phyloP scores from a whole-genome alignment of 2,113 vertebrate species.

The Falcunculus frontatus region DNA sequence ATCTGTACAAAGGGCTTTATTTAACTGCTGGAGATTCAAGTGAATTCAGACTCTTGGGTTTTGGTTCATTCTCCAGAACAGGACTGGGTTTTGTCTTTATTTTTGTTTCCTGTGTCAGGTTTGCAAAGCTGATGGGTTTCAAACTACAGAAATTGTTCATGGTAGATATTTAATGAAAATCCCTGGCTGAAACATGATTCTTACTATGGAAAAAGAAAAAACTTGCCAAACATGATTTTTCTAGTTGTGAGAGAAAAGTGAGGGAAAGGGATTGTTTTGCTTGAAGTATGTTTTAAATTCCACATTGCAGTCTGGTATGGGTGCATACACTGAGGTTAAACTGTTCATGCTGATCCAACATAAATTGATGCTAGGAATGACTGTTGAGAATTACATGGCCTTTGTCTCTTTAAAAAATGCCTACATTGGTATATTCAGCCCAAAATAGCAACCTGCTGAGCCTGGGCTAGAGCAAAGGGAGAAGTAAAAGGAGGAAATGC shows the following conservation, averaged over 20 bases:
- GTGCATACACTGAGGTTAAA: background rate
- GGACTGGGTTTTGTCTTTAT: background rate
- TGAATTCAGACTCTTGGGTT: background rate
- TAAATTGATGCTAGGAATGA: background rate
- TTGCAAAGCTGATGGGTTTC: conserved; percentile 27
- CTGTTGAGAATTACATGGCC: background rate
- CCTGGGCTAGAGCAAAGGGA: background rate
- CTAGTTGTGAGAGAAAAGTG: background rate
- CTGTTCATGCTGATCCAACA: background rate
- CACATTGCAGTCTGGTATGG: background rate
- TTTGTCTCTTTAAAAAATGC: background rate
- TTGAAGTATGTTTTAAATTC: background rate
- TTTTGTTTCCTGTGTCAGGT: conserved; percentile 9
- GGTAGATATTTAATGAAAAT: background rate
- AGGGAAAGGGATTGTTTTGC: background rate
- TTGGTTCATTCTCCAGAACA: background rate
- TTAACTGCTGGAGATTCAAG: background rate
- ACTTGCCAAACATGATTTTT: background rate
- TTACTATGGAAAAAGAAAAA: background rate
- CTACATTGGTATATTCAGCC: background rate
- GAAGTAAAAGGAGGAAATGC: conserved; percentile 33
- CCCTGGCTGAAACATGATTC: background rate
- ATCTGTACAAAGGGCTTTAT: background rate
- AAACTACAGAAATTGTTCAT: background rate
- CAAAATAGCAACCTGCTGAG: background rate